Evolutionary conservation across 1,140 invertebrate genomes (phyloP).

Genomic region (Phocides pigmalion): DNA sequence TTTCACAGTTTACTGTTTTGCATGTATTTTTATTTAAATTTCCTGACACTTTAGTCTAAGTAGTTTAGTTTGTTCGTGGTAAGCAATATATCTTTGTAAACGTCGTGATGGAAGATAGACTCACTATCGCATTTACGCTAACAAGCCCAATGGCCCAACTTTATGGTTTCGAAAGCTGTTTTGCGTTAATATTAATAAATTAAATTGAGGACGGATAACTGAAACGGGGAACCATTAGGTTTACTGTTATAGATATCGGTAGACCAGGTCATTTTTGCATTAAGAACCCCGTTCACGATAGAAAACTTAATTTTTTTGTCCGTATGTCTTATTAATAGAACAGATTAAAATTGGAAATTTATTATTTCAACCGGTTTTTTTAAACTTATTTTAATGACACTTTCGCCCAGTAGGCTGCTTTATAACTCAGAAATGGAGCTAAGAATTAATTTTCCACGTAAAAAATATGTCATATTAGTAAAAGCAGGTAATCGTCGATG

Average conservation of each 20-base stretch:
- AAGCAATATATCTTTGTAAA: conserved; percentile 11
- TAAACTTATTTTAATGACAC: too few relatives aligned
- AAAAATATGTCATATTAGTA: too few relatives aligned
- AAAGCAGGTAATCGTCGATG: too few relatives aligned
- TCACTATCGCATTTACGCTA: conserved; percentile 5
- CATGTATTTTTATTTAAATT: neutral
- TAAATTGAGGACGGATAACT: conserved; percentile 7
- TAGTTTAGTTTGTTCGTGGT: conserved; percentile 7
- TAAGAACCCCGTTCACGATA: neutral
- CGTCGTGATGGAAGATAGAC: conserved; percentile 4
- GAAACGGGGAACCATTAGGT: neutral
- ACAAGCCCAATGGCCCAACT: conserved; percentile 5
- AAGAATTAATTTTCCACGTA: too few relatives aligned
- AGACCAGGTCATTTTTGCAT: neutral
- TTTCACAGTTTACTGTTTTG: neutral
- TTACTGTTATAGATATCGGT: conserved; percentile 8
- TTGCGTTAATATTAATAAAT: conserved; percentile 8
- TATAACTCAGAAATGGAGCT: too few relatives aligned
- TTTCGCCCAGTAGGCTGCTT: too few relatives aligned
- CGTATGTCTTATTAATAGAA: too few relatives aligned
- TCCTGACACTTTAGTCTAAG: neutral
- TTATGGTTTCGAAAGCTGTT: conserved; percentile 24
- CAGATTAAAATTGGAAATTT: too few relatives aligned
- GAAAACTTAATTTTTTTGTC: too few relatives aligned
- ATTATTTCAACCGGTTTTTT: too few relatives aligned